Conservation (phyloP, 2,888 invertebrate genomes). For the Chydorus sphaericus region DNA sequence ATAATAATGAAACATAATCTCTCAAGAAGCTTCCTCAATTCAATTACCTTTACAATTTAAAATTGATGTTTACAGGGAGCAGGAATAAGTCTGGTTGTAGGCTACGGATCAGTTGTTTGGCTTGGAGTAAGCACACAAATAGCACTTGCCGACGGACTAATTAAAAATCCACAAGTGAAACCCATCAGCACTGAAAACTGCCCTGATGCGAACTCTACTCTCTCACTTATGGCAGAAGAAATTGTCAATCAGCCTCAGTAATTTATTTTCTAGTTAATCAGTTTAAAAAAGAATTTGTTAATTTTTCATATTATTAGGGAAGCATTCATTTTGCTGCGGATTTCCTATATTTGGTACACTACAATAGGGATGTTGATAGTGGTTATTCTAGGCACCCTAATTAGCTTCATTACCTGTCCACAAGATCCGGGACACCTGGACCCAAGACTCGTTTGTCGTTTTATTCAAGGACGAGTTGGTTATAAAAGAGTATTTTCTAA, state of each 20-base stretch:
- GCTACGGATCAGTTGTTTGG: slow-evolving; percentile 27
- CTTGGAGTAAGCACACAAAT: slow-evolving; percentile 26
- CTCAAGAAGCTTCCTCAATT: background rate
- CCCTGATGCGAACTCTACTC: too few relatives aligned
- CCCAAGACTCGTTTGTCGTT: slow-evolving; percentile 37
- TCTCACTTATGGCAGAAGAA: too few relatives aligned
- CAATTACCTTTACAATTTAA: too few relatives aligned
- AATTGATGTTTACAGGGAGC: too few relatives aligned
- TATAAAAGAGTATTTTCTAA: too few relatives aligned
- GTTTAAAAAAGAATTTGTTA: too few relatives aligned
- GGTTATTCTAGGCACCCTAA: slow-evolving; percentile 48
- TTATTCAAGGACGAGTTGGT: too few relatives aligned
- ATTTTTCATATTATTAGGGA: too few relatives aligned
- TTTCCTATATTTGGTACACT: slow-evolving; percentile 71
- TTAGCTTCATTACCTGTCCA: slow-evolving; percentile 42
- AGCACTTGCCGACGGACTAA: slow-evolving; percentile 1
- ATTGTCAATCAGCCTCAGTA: too few relatives aligned
- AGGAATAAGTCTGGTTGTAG: slow-evolving; percentile 22
- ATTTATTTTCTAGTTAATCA: too few relatives aligned
- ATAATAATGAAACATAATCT: background rate
- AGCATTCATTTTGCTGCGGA: slow-evolving; percentile 56
- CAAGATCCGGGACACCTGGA: slow-evolving; percentile 37
- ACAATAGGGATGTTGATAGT: slow-evolving; percentile 53
- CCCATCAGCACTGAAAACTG: background rate
- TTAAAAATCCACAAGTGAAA: background rate